Evolutionary conservation across 1,140 invertebrate species (phyloP), one percentile per base, ranked within the genome.

Genomic region (Drosophila saltans): DNA sequence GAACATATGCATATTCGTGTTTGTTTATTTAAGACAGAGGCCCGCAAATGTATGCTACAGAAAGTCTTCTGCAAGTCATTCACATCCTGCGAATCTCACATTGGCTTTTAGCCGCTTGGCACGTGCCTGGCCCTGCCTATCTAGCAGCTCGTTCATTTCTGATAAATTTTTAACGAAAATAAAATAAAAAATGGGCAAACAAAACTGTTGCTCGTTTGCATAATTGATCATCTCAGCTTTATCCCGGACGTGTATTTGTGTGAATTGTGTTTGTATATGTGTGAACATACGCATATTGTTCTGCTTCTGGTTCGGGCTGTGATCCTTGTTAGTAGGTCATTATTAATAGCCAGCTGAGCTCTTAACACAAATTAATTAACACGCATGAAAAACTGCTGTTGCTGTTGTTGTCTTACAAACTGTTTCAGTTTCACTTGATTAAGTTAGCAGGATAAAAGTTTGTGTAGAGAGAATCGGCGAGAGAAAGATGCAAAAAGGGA

Each of bases 151-250:
- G 41, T 43, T 61, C n/a, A 24, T 59, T 59, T 48, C 65, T 69
- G 66, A 21, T 80, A 33, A 72, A 85, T 82, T 69, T 81, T 82
- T 73, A 80, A 82, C 66, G 80, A 21, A 56, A 85, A 72, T 72
- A 43, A 70, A 78, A 78, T 78, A 62, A 68, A 69, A 36, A 57
- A 66, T 57, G 43, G 67, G 40, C 45, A 63, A 36, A 11, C 48
- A 62, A 73, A 76, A 66, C 75, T 86, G 69, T 72, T 80, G 73
- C 57, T 60, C 80, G 69, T 81, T 85, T 81, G 62, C 80, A 86
- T 86, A 80, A 82, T 82, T 80, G 83, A 86, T 77, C 69, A 65
- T 48, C 10, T 40, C 59, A 62, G 48, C 65, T 52, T 10, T 26
- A 26, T 21, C 3, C 9, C 2, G 45, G 8, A 48, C 45, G 45